Evolutionary conservation across 2,888 invertebrate species (phyloP).

Genomic region (Xylocampa areola): DNA sequence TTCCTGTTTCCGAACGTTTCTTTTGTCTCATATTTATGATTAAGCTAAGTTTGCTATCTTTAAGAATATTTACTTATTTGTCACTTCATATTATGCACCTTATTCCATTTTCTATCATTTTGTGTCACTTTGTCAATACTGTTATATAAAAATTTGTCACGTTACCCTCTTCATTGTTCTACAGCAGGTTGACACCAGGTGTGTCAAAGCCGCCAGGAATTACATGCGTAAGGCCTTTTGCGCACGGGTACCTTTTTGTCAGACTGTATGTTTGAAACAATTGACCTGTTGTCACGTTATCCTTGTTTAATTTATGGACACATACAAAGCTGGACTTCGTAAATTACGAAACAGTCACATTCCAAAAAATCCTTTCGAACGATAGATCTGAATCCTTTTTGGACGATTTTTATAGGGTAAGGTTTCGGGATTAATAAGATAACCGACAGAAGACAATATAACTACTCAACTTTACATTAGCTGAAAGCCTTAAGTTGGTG

Average conservation of each 20-base stretch:
- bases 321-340: neutral
- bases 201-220: conserved; percentile 33
- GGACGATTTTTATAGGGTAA: neutral
- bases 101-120: conserved; percentile 11
- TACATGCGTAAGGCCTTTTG: conserved; percentile 10
- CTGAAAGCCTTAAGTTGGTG: no score
- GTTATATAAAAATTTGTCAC: conserved; percentile 14
- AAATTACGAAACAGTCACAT: neutral
- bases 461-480: neutral
- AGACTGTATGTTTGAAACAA: conserved; percentile 29
- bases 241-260: conserved; percentile 16
- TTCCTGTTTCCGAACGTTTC: conserved; percentile 49
- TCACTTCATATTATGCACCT: conserved; percentile 9
- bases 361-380: no score
- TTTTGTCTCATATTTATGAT: conserved; percentile 49
- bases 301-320: neutral
- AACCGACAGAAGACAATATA: neutral
- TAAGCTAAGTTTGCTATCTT: conserved; percentile 45
- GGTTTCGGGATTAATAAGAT: neutral
- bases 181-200: conserved; percentile 34
- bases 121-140: conserved; percentile 9
- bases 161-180: conserved; percentile 31
- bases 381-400: neutral
- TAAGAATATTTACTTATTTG: conserved; percentile 37
- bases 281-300: conserved; percentile 20